Percentiles rank a stretch among this genome's conserved stretches.
phyloP scores from a whole-genome alignment of 2,888 invertebrate species.

The Xiphydria camelus region DNA sequence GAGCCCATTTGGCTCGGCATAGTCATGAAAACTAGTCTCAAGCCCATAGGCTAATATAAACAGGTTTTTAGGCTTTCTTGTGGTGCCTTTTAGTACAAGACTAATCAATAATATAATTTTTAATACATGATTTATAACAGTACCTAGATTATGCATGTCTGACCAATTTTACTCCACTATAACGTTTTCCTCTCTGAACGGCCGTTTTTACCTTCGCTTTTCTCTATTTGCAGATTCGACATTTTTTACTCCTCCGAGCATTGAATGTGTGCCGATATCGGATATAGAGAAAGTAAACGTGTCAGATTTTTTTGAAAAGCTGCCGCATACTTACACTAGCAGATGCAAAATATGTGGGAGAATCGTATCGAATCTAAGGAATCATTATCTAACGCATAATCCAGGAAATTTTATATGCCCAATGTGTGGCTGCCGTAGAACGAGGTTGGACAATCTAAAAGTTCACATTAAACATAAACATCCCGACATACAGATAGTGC shows the following conservation, averaged over 20 bases:
- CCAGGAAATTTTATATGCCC: slow-evolving; percentile 50
- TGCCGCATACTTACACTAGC: slow-evolving; percentile 39
- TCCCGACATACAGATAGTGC: slow-evolving; percentile 33
- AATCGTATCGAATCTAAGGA: slow-evolving; percentile 49
- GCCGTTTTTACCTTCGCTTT: slow-evolving; percentile 23
- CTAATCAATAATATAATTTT: slow-evolving; percentile 29
- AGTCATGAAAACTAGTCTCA: slow-evolving; percentile 56
- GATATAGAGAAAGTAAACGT: slow-evolving; percentile 40
- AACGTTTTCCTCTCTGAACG: slow-evolving; percentile 8
- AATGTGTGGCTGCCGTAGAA: slow-evolving; percentile 47
- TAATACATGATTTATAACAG: slow-evolving; percentile 24
- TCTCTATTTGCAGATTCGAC: slow-evolving; percentile 49
- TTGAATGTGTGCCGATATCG: slow-evolving; percentile 39
- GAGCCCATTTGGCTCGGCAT: slow-evolving; percentile 44
- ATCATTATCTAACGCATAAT: slow-evolving; percentile 48
- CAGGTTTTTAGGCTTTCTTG: slow-evolving; percentile 45
- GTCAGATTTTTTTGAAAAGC: slow-evolving; percentile 42
- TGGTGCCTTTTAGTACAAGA: slow-evolving; percentile 51
- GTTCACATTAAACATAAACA: slow-evolving; percentile 48
- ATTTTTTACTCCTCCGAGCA: slow-evolving; percentile 42
- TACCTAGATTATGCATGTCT: slow-evolving; percentile 19
- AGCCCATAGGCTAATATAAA: slow-evolving; percentile 40
- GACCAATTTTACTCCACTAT: background rate
- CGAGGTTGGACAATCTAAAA: slow-evolving; percentile 45
- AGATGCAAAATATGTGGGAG: slow-evolving; percentile 51